Conservation (phyloP, 2,888 invertebrate species). For the Subacronicta megacephala region DNA sequence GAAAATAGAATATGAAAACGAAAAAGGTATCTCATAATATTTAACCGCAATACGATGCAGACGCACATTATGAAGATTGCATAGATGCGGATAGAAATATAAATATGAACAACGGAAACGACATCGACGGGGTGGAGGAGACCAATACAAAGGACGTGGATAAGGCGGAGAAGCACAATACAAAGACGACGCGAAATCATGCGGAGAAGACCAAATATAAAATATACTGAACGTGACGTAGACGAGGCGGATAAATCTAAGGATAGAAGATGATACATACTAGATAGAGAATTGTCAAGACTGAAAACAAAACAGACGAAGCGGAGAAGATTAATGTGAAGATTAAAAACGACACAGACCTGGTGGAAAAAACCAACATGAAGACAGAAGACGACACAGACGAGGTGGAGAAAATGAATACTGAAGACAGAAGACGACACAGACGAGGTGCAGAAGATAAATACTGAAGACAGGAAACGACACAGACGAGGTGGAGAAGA, state of each 20-base stretch:
- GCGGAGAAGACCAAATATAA: not conserved
- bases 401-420: not conserved
- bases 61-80: too few relatives aligned
- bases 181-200: constrained; percentile 4
- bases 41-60: too few relatives aligned
- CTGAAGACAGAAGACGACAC: constrained; percentile 6
- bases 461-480: not conserved
- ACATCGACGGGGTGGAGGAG: too few relatives aligned
- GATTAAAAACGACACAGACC: not conserved
- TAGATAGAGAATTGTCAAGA: not conserved
- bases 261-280: not conserved
- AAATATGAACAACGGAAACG: too few relatives aligned
- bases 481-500: not conserved
- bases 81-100: too few relatives aligned
- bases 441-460: not conserved
- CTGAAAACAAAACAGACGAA: not conserved
- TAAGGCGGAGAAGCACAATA: too few relatives aligned
- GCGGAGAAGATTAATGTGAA: not conserved
- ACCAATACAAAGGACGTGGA: too few relatives aligned
- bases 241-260: too few relatives aligned
- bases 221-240: not conserved
- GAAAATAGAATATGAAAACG: too few relatives aligned
- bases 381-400: constrained; percentile 7
- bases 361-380: not conserved
- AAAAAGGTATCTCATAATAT: too few relatives aligned